Percentiles rank a stretch among this genome's conserved stretches.
phyloP scores from a whole-genome alignment of 30 jellyfish, hydroid and myxozoan genomes.

The Cassiopea andromeda region DNA sequence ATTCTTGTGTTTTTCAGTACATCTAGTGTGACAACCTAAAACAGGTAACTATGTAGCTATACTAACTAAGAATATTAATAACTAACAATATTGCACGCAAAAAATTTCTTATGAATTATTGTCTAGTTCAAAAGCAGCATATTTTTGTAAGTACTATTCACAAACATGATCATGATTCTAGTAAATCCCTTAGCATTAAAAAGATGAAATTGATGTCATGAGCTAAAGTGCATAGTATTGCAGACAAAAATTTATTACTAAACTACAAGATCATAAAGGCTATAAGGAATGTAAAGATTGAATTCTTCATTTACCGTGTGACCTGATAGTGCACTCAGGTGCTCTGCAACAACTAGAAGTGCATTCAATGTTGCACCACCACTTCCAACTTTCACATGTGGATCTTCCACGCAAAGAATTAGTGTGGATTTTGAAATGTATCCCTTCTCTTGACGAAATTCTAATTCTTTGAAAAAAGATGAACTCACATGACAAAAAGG shows the following conservation, averaged over 20 bases:
- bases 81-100: not conserved
- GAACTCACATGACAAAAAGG: too few species aligned
- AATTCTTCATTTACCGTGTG: constrained; percentile 74
- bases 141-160: too few species aligned
- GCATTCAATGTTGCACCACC: constrained; percentile 99
- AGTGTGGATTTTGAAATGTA: constrained; percentile 73
- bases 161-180: too few species aligned
- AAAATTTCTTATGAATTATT: too few species aligned
- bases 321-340: constrained; percentile 91
- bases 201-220: too few species aligned
- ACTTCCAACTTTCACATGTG: constrained; percentile 90
- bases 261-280: too few species aligned
- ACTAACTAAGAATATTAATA: not conserved
- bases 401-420: constrained; percentile 90
- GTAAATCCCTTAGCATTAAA: too few species aligned
- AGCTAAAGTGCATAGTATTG: too few species aligned
- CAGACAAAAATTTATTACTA: too few species aligned
- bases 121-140: too few species aligned
- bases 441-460: constrained; percentile 83
- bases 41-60: not conserved
- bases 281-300: too few species aligned
- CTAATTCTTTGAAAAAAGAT: constrained; percentile 53
- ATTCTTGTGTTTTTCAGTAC: constrained; percentile 77
- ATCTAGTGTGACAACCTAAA: constrained; percentile 92
- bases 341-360: constrained; percentile 91